These are phyloP conservation scores for Scaptomyza parva DNA, from an alignment of 2,888 invertebrate genomes.

Conservation along the genomic window DNA sequence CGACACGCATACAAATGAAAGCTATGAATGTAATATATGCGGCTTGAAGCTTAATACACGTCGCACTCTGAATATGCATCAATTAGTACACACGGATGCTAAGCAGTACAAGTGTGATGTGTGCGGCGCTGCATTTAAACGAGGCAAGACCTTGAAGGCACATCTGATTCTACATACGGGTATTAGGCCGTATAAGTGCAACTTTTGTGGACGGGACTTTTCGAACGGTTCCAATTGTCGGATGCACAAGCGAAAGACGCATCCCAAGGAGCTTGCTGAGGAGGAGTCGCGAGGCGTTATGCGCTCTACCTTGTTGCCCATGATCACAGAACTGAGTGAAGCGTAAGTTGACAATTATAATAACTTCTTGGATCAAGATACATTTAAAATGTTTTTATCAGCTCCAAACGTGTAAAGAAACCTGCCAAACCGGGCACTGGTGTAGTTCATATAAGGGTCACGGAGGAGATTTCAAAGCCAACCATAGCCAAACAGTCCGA, in stretches of 20 bases:
- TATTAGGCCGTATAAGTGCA: conserved; percentile 83
- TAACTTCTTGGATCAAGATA: background rate
- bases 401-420: conserved; percentile 66
- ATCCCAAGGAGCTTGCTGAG: conserved; percentile 83
- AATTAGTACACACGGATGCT: conserved; percentile 83
- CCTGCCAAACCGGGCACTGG: conserved; percentile 58
- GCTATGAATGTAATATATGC: conserved; percentile 85
- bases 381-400: background rate
- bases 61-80: conserved; percentile 85
- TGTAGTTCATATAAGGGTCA: conserved; percentile 17
- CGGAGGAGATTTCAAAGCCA: conserved; percentile 26
- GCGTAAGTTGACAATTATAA: conserved; percentile 67
- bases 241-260: conserved; percentile 84
- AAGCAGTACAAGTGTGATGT: conserved; percentile 83
- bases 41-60: conserved; percentile 84
- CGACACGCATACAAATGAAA: conserved; percentile 84
- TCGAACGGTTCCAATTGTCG: conserved; percentile 85
- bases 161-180: conserved; percentile 85
- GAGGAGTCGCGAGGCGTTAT: conserved; percentile 83
- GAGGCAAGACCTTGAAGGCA: conserved; percentile 83
- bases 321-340: conserved; percentile 82
- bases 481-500: background rate
- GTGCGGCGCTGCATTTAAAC: conserved; percentile 83
- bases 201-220: conserved; percentile 84
- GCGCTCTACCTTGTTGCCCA: conserved; percentile 79